These are phyloP conservation scores for Drosophila emarginata DNA, from an alignment of 2,888 invertebrate species.

Conservation along the genomic window DNA sequence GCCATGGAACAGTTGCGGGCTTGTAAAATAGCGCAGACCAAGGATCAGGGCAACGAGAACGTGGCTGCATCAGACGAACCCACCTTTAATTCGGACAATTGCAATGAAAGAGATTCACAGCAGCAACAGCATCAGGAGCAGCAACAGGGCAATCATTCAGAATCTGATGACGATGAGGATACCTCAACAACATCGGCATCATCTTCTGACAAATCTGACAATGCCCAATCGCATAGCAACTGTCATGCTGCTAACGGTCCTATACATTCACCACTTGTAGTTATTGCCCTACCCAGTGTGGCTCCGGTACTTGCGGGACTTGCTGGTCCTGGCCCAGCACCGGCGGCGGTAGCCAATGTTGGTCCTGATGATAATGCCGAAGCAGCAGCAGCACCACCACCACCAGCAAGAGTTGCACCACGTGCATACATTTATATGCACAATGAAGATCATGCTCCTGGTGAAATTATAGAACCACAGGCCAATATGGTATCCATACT, in stretches of 20 bases:
- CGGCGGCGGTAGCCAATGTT: constrained; percentile 28
- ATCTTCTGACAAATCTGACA: constrained; percentile 58
- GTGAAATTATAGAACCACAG: constrained; percentile 28
- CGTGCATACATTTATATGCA: constrained; percentile 55
- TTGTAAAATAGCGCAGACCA: constrained; percentile 41
- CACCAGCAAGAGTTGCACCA: constrained; percentile 27
- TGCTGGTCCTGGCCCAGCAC: constrained; percentile 3
- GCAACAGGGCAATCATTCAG: constrained; percentile 30
- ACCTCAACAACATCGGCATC: constrained; percentile 56
- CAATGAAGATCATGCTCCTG: constrained; percentile 20
- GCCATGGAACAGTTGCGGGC: constrained; percentile 62
- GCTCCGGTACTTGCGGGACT: constrained; percentile 24
- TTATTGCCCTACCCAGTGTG: constrained; percentile 51
- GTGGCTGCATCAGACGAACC: constrained; percentile 14
- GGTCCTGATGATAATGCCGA: background rate
- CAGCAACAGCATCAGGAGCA: background rate
- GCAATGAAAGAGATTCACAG: constrained; percentile 38
- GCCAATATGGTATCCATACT: constrained; percentile 41
- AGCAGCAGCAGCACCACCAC: background rate
- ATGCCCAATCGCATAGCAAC: constrained; percentile 19
- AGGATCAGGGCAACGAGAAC: constrained; percentile 18
- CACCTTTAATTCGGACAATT: constrained; percentile 39
- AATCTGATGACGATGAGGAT: constrained; percentile 58
- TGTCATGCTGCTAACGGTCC: constrained; percentile 23
- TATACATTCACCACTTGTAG: constrained; percentile 47